Base-by-base conservation (phyloP, 2,888 invertebrate genomes). In the Eucera pruinosa region DNA sequence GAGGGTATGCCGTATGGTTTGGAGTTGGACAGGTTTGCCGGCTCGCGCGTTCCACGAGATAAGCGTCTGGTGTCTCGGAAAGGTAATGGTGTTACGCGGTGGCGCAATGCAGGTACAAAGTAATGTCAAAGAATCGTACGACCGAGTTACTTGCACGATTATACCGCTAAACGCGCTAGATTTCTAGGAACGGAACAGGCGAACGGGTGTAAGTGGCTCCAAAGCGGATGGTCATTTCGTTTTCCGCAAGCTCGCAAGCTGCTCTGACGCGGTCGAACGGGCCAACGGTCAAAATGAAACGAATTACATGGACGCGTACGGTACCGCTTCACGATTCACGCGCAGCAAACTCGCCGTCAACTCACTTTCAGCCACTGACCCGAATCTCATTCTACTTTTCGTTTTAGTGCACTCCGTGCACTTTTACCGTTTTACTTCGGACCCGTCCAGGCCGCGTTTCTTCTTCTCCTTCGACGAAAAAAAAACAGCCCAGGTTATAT, bases 321-420 rank as follows among this genome's bases (percentile, higher is more conserved):
- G n/a, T 30, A 23, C 50, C 25, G 11, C 66, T 45, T 50, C 39
- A 43, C 39, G 48, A 47, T 68, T 60, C 67, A 48, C 52, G 48
- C 58, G 48, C 58, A 68, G 67, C 52, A 69, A 84, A 78, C 77
- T 64, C 39, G 78, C 70, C 69, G 83, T 80, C 87, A 88, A 88
- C 88, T 90, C 89, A 88, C 90, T 90, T 90, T 90, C 89, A 83
- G 87, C 82, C 60, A 81, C 74, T 86, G 89, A 89, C 89, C 90
- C 73, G 79, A 85, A 87, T 89, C 81, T 47, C 61, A 47, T 60
- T 75, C 76, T 71, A 68, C 77, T 85, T 84, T 86, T 86, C 83
- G 75, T 80, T 82, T 83, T 68, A 82, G 64, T 76, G 62, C 55
- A 70, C 65, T 45, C 27, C 62, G 48, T 78, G 78, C 70, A 87